Base-by-base conservation (phyloP, 2,113 vertebrate genomes). In the Leptobrachium leishanense region DNA sequence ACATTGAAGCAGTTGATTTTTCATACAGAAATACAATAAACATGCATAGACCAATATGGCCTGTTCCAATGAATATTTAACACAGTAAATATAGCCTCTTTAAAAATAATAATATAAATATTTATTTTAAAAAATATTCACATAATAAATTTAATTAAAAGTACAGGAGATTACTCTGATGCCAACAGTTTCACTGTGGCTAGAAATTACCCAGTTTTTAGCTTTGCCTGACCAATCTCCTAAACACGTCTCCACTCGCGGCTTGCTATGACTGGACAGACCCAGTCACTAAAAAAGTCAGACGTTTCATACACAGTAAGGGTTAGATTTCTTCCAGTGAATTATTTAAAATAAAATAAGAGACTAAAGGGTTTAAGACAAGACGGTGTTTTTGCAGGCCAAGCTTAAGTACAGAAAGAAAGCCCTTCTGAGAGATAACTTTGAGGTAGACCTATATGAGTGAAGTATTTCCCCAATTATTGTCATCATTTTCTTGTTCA, bases 21-120 rank as follows among this genome's bases (percentile, higher is more conserved):
- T 98, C 96, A 94, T 86, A 95, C 92, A 98, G 92, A 98, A 98
- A 98, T 93, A 93, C 81, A 87, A 87, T 85, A 82, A 84, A 87
- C 82, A 88, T 84, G 87, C 89, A 93, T 91, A 90, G 92, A 94
- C 96, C 96, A 96, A 97, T 94, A 89, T 97, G 96, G 94, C 92
- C 93, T 85, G 88, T 84, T 90, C 84, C 67, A 85, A 90, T 81
- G 84, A 85, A 90, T 89, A 88, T 92, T 91, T 88, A 90, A 92
- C 93, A 94, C 88, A 87, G 93, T 92, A 95, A 96, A 97, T 94
- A 93, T 95, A 93, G 84, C 85, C 87, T 66, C 85, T 87, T 84
- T 86, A 85, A 82, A 86, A 90, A 88, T 81, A 79, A 68, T 54
- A 77, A 81, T 91, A 93, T 93, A 93, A 92, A 93, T 93, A 94